Evolutionary conservation across 30 jellyfish, hydroid and myxozoan genomes (phyloP).

Genomic region (Rhopilema esculentum): DNA sequence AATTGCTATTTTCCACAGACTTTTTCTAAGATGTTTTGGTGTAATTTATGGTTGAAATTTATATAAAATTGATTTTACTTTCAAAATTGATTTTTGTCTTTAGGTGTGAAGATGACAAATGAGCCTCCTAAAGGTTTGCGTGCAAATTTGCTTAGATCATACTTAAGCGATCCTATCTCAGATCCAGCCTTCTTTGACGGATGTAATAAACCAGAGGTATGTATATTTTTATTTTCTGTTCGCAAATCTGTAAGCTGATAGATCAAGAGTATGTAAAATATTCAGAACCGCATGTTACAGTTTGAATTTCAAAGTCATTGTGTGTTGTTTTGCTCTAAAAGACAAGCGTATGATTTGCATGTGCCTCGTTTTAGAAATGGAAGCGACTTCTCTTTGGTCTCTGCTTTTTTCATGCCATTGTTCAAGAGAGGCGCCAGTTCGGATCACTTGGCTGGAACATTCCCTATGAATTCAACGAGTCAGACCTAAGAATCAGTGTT

Average conservation of each 20-base stretch:
- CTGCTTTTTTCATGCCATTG: conserved; percentile 74
- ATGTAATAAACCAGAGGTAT: conserved; percentile 60
- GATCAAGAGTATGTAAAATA: not conserved
- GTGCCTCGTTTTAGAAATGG: conserved; percentile 41
- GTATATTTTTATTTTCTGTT: not conserved
- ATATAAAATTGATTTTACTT: not conserved
- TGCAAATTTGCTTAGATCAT: conserved; percentile 65
- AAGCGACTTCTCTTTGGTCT: conserved; percentile 57
- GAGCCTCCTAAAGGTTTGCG: conserved; percentile 80
- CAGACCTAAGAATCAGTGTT: conserved; percentile 72
- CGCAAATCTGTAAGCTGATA: not conserved
- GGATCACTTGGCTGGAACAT: conserved; percentile 74
- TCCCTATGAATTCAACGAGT: conserved; percentile 76
- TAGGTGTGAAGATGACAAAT: conserved; percentile 75
- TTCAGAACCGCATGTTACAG: no score
- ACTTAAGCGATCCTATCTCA: conserved; percentile 65
- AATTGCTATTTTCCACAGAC: no score
- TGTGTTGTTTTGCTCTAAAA: no score
- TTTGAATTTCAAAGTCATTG: no score
- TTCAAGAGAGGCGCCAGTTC: conserved; percentile 77
- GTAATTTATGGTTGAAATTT: no score
- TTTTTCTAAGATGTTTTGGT: no score
- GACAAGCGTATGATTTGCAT: not conserved
- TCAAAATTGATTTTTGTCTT: not conserved
- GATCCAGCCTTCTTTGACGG: conserved; percentile 56